Conservation (phyloP, 2,113 vertebrate species). For the Lophius piscatorius region DNA sequence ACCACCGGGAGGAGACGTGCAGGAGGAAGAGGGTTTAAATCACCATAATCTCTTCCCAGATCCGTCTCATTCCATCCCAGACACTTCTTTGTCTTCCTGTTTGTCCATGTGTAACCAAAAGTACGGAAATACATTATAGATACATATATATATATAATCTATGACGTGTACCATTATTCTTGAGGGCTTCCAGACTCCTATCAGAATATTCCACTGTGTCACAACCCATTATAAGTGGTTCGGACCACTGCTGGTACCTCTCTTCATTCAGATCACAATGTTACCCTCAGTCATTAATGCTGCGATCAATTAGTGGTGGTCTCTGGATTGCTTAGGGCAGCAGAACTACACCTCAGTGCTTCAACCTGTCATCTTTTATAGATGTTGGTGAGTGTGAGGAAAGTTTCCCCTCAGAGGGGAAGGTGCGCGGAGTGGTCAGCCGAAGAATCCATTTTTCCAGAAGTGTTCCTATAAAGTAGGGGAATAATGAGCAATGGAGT, state of each 20-base stretch:
- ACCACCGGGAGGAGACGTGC: constrained; percentile 47
- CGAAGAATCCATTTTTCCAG: constrained; percentile 41
- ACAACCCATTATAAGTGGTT: constrained; percentile 26
- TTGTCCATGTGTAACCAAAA: constrained; percentile 57
- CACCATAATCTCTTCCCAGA: constrained; percentile 62
- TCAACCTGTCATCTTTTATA: constrained; percentile 63
- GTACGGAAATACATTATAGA: neutral
- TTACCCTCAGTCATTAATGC: constrained; percentile 40
- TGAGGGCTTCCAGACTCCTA: constrained; percentile 12
- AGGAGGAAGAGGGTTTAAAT: constrained; percentile 59
- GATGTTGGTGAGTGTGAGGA: constrained; percentile 35
- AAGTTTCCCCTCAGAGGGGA: constrained; percentile 38
- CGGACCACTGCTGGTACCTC: constrained; percentile 3
- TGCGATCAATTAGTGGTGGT: constrained; percentile 56
- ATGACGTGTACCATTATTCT: neutral
- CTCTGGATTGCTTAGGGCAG: constrained; percentile 48
- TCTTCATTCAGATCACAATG: constrained; percentile 1
- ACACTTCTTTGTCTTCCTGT: constrained; percentile 51
- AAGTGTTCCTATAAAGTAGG: constrained; percentile 48
- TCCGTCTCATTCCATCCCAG: constrained; percentile 42
- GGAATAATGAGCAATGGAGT: constrained; percentile 52
- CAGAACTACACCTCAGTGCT: constrained; percentile 40
- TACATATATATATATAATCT: neutral
- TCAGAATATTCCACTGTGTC: constrained; percentile 28
- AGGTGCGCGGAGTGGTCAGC: constrained; percentile 33